phyloP scores from a whole-genome alignment of 2,888 invertebrate genomes.

The Lumbricus terrestris region DNA sequence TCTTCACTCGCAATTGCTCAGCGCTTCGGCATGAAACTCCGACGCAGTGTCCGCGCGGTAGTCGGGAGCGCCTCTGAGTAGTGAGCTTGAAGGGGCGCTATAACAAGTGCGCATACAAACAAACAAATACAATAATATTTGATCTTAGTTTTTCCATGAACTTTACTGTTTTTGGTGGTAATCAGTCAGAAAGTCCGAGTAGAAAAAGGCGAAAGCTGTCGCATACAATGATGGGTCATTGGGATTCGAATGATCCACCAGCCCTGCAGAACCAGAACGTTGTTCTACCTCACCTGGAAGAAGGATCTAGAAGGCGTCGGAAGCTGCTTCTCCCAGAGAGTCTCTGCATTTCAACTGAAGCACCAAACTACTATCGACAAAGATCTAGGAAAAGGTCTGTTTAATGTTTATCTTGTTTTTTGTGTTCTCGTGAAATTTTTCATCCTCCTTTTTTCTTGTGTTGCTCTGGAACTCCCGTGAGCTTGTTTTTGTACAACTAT shows the following conservation, averaged over 20 bases:
- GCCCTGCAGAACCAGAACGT: background rate
- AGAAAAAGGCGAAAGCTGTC: background rate
- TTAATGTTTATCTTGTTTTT: too few relatives aligned
- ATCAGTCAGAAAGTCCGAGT: slow-evolving; percentile 3
- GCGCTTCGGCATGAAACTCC: too few relatives aligned
- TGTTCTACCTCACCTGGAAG: background rate
- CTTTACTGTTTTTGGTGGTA: background rate
- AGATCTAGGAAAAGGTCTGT: background rate
- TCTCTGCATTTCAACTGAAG: background rate
- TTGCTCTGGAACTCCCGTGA: background rate
- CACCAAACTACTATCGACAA: background rate
- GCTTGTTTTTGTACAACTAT: too few relatives aligned
- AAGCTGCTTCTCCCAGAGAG: background rate
- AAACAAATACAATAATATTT: too few relatives aligned
- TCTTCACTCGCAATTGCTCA: too few relatives aligned
- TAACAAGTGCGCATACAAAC: too few relatives aligned
- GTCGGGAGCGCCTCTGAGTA: too few relatives aligned
- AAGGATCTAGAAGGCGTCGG: background rate
- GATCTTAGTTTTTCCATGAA: background rate
- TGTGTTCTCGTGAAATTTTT: background rate
- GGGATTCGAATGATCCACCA: background rate
- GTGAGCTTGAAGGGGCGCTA: too few relatives aligned
- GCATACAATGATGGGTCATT: background rate
- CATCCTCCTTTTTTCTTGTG: background rate
- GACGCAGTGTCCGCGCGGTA: too few relatives aligned